Base-by-base conservation (phyloP, 2,797 vertebrate species). In the Intellagama lesueurii region DNA sequence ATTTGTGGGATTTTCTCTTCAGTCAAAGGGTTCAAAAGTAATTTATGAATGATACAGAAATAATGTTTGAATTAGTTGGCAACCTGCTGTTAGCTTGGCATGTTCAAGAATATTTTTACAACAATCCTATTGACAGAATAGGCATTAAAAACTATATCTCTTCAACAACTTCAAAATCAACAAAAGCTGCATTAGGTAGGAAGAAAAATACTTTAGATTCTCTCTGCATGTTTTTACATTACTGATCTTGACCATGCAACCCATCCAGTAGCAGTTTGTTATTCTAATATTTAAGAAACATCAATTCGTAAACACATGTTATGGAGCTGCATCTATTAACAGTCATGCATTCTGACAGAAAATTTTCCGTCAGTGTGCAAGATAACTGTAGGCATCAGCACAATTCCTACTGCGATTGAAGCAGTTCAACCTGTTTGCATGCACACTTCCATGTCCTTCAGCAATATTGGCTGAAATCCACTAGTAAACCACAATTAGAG, bases 1-100 rank as follows among this genome's bases (percentile, higher is more conserved):
- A 97, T 96, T 95, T 97, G 95, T 95, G 92, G 96, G 96, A 97
- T 96, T 96, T 94, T 96, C 97, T 97, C 95, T 96, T 95, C 95
- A 95, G 91, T 96, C 96, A 96, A 95, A 95, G 93, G 93, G 95
- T 95, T 96, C 95, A 96, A 89, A 96, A 96, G 95, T 95, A 95
- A 93, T 96, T 96, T 95, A 94, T 97, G 96, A 97, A 95, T 96
- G 92, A 96, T 94, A 95, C 83, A 95, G 91, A 96, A 97, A 96
- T 93, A 95, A 96, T 94, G 91, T 94, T 92, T 16, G 35, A 94
- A 95, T 95, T 94, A 96, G 92, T 91, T 95, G 89, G 94, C 95
- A 94, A 94, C 90, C 93, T 92, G 93, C 90, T 95, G 91, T 93
- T 93, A 95, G 94, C 91, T 92, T 96, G 86, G 90, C 94, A 90